Evolutionary conservation across 1,140 invertebrate genomes (phyloP).

Genomic region (Megathymus violae): DNA sequence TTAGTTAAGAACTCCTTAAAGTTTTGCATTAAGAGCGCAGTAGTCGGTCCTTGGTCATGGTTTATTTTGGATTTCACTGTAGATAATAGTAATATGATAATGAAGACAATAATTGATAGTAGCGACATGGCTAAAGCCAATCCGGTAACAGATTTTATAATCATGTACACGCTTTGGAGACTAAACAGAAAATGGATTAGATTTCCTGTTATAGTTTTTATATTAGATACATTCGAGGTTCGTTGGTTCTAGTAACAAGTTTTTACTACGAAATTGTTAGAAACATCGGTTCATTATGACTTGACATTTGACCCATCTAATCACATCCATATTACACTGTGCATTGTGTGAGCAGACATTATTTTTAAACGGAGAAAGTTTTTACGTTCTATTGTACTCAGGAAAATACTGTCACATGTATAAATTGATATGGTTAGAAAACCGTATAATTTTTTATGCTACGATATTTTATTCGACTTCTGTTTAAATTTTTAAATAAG

Average conservation of each 20-base stretch:
- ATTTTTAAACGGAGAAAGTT: conserved; percentile 27
- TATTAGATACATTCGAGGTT: conserved; percentile 58
- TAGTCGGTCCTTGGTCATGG: conserved; percentile 41
- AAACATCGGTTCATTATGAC: conserved; percentile 41
- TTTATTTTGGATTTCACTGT: conserved; percentile 55
- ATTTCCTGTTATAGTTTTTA: conserved; percentile 46
- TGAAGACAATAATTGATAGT: conserved; percentile 58
- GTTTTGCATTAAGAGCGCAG: conserved; percentile 51
- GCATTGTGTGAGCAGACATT: conserved; percentile 35
- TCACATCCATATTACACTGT: conserved; percentile 55
- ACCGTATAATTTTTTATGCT: no score
- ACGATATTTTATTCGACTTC: no score
- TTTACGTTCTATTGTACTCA: conserved; percentile 1
- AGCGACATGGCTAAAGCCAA: conserved; percentile 66
- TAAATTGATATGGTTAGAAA: no score
- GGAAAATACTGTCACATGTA: neutral
- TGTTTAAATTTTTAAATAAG: no score
- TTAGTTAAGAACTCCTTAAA: conserved; percentile 68
- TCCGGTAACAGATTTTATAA: conserved; percentile 45
- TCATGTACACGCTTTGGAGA: conserved; percentile 57
- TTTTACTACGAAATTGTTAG: conserved; percentile 44
- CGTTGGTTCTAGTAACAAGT: conserved; percentile 61
- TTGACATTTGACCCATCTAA: conserved; percentile 79
- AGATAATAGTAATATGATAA: conserved; percentile 60
- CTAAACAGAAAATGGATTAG: conserved; percentile 49